These are phyloP conservation scores for Parnassius mnemosyne DNA, from an alignment of 2,888 invertebrate genomes.

Conservation along the genomic window DNA sequence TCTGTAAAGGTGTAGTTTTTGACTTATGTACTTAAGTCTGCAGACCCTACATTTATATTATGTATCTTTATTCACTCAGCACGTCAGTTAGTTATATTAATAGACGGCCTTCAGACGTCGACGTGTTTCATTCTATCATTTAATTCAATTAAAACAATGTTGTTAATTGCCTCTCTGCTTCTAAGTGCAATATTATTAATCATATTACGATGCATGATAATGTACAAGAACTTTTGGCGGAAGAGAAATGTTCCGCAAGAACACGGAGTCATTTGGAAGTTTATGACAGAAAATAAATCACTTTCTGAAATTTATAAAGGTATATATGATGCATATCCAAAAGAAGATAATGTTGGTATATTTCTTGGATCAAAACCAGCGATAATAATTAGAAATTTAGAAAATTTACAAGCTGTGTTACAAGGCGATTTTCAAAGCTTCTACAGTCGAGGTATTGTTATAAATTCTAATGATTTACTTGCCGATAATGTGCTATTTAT, in stretches of 20 bases:
- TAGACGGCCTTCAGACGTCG: too few relatives aligned
- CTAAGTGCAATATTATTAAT: slow-evolving; percentile 36
- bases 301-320: slow-evolving; percentile 50
- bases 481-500: slow-evolving; percentile 55
- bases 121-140: too few relatives aligned
- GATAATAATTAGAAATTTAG: slow-evolving; percentile 49
- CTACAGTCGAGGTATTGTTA: slow-evolving; percentile 47
- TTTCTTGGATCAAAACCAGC: slow-evolving; percentile 44
- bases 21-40: too few relatives aligned
- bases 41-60: too few relatives aligned
- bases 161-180: slow-evolving; percentile 33
- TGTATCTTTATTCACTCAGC: too few relatives aligned
- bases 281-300: slow-evolving; percentile 45
- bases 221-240: slow-evolving; percentile 51
- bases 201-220: slow-evolving; percentile 27
- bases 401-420: slow-evolving; percentile 53
- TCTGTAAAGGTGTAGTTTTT: too few relatives aligned
- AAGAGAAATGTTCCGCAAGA: slow-evolving; percentile 48
- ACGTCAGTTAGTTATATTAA: too few relatives aligned
- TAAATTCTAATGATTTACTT: slow-evolving; percentile 49
- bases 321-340: slow-evolving; percentile 46
- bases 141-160: slow-evolving; percentile 16
- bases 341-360: slow-evolving; percentile 45
- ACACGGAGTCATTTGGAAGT: slow-evolving; percentile 42
- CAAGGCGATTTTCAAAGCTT: slow-evolving; percentile 55